These are phyloP conservation scores for Mnemiopsis leidyi DNA, from an alignment of 37 sponge, comb jelly and placozoan species.

Conservation along the genomic window DNA sequence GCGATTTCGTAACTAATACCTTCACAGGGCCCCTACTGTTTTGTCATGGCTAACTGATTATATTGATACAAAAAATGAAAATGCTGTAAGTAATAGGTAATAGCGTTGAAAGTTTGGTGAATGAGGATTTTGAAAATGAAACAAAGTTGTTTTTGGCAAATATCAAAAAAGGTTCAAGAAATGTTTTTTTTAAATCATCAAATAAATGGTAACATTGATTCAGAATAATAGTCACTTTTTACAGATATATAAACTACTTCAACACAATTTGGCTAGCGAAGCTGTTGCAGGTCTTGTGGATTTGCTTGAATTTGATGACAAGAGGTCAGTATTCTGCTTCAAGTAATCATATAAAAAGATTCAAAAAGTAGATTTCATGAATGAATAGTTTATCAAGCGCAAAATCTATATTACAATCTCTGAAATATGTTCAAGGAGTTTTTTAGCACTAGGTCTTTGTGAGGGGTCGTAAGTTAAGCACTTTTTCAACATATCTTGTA, in stretches of 20 bases:
- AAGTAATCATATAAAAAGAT: neutral
- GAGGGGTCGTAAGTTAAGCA: neutral
- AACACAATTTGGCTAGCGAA: neutral
- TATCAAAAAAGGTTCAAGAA: neutral
- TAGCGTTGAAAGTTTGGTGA: neutral
- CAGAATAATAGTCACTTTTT: neutral
- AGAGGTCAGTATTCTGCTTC: neutral
- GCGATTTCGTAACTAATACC: too few species aligned
- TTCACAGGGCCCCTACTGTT: conserved; percentile 32
- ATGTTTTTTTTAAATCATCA: neutral
- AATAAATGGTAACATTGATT: neutral
- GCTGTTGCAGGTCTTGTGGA: conserved; percentile 55
- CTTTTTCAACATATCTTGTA: neutral
- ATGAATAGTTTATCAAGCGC: neutral
- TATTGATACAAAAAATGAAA: conserved; percentile 32
- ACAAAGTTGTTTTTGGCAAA: neutral
- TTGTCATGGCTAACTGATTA: conserved; percentile 52
- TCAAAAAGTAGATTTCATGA: neutral
- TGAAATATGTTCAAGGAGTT: neutral
- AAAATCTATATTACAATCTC: neutral
- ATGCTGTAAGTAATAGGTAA: conserved; percentile 13
- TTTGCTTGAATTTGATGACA: conserved; percentile 38
- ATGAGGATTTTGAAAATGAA: neutral
- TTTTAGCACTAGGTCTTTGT: neutral
- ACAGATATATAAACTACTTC: conserved; percentile 48